These are phyloP conservation scores for Crenichthys baileyi DNA, from an alignment of 2,797 vertebrate species.

Conservation along the genomic window DNA sequence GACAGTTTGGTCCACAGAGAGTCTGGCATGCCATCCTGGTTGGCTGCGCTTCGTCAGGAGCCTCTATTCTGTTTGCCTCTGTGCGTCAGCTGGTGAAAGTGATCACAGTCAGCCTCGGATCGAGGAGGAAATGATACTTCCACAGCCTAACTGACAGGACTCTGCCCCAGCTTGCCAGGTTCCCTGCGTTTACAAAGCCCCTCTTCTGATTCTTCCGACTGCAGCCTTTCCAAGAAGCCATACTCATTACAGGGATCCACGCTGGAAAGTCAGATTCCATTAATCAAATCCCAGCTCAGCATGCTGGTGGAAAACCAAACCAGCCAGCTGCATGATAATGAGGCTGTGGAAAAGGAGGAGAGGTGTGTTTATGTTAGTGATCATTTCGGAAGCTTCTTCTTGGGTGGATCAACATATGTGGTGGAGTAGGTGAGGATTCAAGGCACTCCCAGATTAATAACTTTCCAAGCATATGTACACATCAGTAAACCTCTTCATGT, in stretches of 20 bases:
- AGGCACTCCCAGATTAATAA: no score
- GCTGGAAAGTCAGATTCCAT: slow-evolving; percentile 71
- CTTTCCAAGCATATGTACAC: no score
- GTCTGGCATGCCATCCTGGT: slow-evolving; percentile 28
- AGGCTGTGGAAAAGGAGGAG: slow-evolving; percentile 49
- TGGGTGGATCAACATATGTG: no score
- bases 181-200: slow-evolving; percentile 31
- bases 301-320: slow-evolving; percentile 56
- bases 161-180: slow-evolving; percentile 41
- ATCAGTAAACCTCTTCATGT: no score
- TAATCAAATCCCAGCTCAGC: slow-evolving; percentile 67
- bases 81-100: slow-evolving; percentile 26
- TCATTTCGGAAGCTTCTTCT: no score
- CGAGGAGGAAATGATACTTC: slow-evolving; percentile 40
- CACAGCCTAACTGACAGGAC: slow-evolving; percentile 49
- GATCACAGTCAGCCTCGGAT: slow-evolving; percentile 58
- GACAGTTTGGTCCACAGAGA: slow-evolving; percentile 57
- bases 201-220: not conserved
- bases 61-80: slow-evolving; percentile 7
- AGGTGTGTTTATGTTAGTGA: not conserved
- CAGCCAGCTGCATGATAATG: slow-evolving; percentile 67
- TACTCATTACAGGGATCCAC: slow-evolving; percentile 46
- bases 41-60: slow-evolving; percentile 28
- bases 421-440: no score
- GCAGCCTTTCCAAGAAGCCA: slow-evolving; percentile 44